These are phyloP conservation scores for Zaprionus lachaisei DNA, from an alignment of 1,140 invertebrate genomes.

Conservation along the genomic window DNA sequence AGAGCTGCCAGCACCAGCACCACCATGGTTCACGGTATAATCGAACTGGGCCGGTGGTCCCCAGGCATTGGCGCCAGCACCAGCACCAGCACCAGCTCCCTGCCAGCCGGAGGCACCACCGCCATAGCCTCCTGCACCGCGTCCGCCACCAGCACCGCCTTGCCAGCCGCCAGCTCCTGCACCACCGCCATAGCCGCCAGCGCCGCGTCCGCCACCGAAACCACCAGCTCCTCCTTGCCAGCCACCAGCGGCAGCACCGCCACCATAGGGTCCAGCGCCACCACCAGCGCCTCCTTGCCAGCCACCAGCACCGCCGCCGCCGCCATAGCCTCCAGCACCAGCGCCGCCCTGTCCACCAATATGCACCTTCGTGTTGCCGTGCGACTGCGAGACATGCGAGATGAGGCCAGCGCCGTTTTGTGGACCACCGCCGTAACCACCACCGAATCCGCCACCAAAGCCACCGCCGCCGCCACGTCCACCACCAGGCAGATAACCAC, in stretches of 20 bases:
- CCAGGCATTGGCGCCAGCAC: constrained; percentile 64
- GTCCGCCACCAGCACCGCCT: constrained; percentile 23
- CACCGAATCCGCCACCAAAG: constrained; percentile 47
- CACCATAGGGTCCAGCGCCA: constrained; percentile 14
- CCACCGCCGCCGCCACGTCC: constrained; percentile 55
- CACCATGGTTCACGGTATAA: constrained; percentile 60
- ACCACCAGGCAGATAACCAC: constrained; percentile 42
- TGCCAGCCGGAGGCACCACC: constrained; percentile 29
- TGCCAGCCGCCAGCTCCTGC: constrained; percentile 58
- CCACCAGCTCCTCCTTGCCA: constrained; percentile 50
- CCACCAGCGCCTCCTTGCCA: constrained; percentile 32
- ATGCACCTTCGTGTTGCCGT: constrained; percentile 70
- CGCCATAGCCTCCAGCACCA: constrained; percentile 20
- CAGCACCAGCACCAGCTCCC: constrained; percentile 33
- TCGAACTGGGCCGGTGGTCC: constrained; percentile 69
- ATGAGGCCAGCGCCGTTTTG: constrained; percentile 57
- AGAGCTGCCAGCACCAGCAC: constrained; percentile 42
- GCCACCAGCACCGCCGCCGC: constrained; percentile 34
- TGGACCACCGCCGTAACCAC: constrained; percentile 51
- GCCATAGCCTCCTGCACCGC: constrained; percentile 25
- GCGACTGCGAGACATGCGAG: constrained; percentile 64
- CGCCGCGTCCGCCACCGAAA: constrained; percentile 33
- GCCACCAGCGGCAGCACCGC: constrained; percentile 34
- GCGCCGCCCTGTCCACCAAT: constrained; percentile 47
- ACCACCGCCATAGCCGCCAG: constrained; percentile 46